A percentile compares a stretch with the other conserved stretches of the same genome.
Evolutionary conservation across 2,113 vertebrate species (phyloP).

Genomic region (Acinonyx jubatus): DNA sequence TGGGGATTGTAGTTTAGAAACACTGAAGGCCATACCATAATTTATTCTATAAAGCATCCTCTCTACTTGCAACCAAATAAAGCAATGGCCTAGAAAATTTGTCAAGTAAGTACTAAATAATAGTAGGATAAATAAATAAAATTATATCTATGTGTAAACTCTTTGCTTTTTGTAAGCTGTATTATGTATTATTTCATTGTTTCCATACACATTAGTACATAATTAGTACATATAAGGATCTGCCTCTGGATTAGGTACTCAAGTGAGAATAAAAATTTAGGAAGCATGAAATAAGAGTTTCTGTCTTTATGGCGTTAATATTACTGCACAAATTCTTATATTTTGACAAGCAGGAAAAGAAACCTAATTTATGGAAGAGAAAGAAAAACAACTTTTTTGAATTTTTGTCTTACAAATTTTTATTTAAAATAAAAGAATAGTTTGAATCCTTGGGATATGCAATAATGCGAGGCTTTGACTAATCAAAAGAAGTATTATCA

Average conservation of each 20-base stretch:
- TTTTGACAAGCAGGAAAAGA: not conserved
- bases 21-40: not conserved
- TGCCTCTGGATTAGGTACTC: not conserved
- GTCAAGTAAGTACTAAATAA: not conserved
- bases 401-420: not conserved
- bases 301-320: not conserved
- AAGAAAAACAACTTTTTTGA: not conserved
- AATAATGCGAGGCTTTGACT: not conserved
- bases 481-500: not conserved
- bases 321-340: not conserved
- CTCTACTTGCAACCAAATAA: not conserved
- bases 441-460: not conserved
- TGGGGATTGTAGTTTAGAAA: not conserved
- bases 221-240: not conserved
- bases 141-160: not conserved
- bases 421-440: not conserved
- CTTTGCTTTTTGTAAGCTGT: not conserved
- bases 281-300: not conserved
- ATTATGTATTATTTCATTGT: not conserved
- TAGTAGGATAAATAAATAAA: not conserved
- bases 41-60: not conserved
- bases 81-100: not conserved
- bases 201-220: not conserved
- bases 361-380: not conserved
- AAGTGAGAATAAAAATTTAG: not conserved